A percentile compares a stretch with the other conserved stretches of the same genome.
Evolutionary conservation across 2,113 vertebrate genomes (phyloP).

Genomic region (Rattus rattus): DNA sequence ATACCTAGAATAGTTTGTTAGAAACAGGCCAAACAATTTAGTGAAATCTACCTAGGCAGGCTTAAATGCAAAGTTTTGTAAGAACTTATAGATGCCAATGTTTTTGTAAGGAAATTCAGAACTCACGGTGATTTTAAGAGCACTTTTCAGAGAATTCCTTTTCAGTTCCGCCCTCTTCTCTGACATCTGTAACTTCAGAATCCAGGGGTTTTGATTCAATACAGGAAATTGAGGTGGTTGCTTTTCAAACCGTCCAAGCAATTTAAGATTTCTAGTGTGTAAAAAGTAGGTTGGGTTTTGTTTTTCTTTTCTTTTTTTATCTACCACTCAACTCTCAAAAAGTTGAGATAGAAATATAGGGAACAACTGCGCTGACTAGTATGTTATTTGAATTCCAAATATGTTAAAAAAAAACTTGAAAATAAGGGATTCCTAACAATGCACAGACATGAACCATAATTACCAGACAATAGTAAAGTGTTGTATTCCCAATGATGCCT

Average conservation of each 20-base stretch:
- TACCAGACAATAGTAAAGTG: no score
- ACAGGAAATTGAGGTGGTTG: background rate
- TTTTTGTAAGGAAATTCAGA: conserved; percentile 6
- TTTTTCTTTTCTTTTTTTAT: conserved; percentile 65
- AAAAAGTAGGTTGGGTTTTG: background rate
- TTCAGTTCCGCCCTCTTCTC: background rate
- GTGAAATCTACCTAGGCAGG: background rate
- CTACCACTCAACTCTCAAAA: conserved; percentile 47
- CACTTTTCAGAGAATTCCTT: background rate
- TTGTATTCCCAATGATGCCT: background rate
- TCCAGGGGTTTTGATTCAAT: background rate
- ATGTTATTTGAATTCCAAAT: conserved; percentile 29
- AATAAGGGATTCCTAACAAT: background rate
- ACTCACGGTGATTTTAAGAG: background rate
- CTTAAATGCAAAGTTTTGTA: background rate
- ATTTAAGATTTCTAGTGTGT: background rate
- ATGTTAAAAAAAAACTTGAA: background rate
- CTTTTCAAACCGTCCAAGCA: background rate
- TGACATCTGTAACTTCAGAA: background rate
- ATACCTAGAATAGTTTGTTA: background rate
- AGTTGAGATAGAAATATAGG: conserved; percentile 59
- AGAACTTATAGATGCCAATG: background rate
- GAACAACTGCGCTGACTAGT: conserved; percentile 56
- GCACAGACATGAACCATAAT: background rate
- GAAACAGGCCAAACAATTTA: background rate